Conservation (phyloP, 1,140 invertebrate species). For the Nomia melanderi region DNA sequence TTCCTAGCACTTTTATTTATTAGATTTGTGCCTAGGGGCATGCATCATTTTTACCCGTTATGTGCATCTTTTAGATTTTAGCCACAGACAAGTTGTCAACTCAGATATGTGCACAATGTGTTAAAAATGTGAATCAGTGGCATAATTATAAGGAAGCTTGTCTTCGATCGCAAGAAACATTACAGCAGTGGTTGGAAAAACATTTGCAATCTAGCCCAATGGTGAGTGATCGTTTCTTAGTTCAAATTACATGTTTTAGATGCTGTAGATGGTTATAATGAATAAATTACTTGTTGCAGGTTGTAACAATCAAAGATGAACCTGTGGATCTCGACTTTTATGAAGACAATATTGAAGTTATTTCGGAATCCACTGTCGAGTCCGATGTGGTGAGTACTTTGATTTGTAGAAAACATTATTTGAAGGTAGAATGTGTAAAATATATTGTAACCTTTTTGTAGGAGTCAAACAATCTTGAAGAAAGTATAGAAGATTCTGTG, state of each 20-base stretch:
- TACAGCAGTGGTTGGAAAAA: conserved; percentile 75
- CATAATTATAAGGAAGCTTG: conserved; percentile 77
- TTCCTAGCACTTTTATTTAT: neutral
- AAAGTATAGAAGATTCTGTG: neutral
- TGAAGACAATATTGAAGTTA: conserved; percentile 60
- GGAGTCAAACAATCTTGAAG: neutral
- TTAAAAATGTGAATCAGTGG: conserved; percentile 78
- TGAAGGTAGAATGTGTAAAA: neutral
- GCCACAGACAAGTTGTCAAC: conserved; percentile 76
- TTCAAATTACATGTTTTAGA: neutral
- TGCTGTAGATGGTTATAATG: neutral
- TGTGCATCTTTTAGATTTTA: conserved; percentile 68
- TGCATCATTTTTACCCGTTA: neutral
- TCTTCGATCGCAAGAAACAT: conserved; percentile 76
- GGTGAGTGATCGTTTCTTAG: conserved; percentile 25
- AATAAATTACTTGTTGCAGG: conserved; percentile 13
- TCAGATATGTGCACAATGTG: conserved; percentile 76
- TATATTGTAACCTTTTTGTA: neutral
- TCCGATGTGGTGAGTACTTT: conserved; percentile 61
- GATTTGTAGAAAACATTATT: neutral
- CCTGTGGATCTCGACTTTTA: conserved; percentile 69
- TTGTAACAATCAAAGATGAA: conserved; percentile 73
- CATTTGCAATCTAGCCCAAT: conserved; percentile 42
- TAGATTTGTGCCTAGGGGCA: neutral
- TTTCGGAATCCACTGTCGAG: conserved; percentile 54